Evolutionary conservation across 1,140 invertebrate genomes (phyloP).

Genomic region (Augochlora pura): DNA sequence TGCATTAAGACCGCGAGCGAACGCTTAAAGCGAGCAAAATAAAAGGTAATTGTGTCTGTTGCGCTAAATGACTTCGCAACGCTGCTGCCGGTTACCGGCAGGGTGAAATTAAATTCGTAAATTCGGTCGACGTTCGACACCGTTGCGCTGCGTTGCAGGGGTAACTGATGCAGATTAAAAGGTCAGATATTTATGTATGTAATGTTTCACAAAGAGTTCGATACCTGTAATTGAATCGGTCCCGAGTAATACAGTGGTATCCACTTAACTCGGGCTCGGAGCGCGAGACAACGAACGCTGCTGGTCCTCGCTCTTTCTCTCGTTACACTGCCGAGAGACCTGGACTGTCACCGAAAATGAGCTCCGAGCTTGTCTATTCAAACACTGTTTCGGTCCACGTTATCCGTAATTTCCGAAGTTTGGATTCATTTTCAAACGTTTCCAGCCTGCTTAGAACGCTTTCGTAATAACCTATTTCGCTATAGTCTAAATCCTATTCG

Average conservation of each 20-base stretch:
- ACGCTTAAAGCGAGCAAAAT: neutral
- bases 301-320: no score
- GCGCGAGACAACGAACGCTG: no score
- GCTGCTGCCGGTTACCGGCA: neutral
- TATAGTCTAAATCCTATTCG: no score
- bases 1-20: neutral
- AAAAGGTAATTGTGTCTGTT: neutral
- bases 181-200: neutral
- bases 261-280: no score
- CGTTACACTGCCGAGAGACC: no score
- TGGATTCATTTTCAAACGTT: no score
- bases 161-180: neutral
- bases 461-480: no score
- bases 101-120: neutral
- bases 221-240: neutral
- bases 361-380: no score
- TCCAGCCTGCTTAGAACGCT: no score
- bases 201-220: neutral
- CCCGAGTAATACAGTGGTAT: neutral
- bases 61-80: neutral
- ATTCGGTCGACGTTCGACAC: neutral
- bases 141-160: neutral
- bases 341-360: no score
- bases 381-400: no score
- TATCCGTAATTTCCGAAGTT: no score